A percentile compares a stretch with the other conserved stretches of the same genome.
Conservation (phyloP, 2,797 vertebrate genomes). For the Pampus argenteus region DNA sequence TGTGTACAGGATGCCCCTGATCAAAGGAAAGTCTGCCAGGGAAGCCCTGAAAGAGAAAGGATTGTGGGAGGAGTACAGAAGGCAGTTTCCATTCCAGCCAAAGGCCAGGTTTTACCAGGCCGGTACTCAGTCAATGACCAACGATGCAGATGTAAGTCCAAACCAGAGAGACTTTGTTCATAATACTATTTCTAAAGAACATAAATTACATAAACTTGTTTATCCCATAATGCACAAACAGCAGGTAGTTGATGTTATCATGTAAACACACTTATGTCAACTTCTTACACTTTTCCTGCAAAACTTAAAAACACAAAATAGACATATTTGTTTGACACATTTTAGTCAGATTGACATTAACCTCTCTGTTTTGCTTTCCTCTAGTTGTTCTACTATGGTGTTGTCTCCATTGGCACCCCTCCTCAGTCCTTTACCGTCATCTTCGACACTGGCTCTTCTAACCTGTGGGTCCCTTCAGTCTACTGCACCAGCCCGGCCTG, state of each 20-base stretch:
- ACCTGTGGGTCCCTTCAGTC: slow-evolving; percentile 87
- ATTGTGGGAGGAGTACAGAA: slow-evolving; percentile 77
- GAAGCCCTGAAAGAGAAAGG: slow-evolving; percentile 78
- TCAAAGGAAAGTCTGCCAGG: slow-evolving; percentile 84
- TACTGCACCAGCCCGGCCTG: slow-evolving; percentile 80
- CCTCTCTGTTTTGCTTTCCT: slow-evolving; percentile 2
- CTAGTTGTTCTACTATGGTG: slow-evolving; percentile 85
- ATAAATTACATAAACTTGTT: background rate
- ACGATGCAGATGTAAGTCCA: slow-evolving; percentile 83
- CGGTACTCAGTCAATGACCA: slow-evolving; percentile 78
- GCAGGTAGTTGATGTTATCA: background rate
- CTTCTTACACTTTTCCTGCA: background rate
- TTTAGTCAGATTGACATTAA: background rate
- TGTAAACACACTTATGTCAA: no score
- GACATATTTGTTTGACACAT: no score
- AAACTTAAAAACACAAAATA: background rate
- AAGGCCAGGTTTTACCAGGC: slow-evolving; percentile 62
- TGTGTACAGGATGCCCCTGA: slow-evolving; percentile 81
- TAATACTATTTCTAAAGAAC: background rate
- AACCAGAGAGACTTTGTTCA: background rate
- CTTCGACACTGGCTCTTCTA: slow-evolving; percentile 86
- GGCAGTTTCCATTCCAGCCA: slow-evolving; percentile 41
- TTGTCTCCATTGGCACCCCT: slow-evolving; percentile 83
- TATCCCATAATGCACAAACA: background rate
- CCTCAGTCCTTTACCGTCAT: slow-evolving; percentile 87